These are phyloP conservation scores for Trichogramma evanescens DNA, from an alignment of 2,888 invertebrate genomes.

Conservation along the genomic window DNA sequence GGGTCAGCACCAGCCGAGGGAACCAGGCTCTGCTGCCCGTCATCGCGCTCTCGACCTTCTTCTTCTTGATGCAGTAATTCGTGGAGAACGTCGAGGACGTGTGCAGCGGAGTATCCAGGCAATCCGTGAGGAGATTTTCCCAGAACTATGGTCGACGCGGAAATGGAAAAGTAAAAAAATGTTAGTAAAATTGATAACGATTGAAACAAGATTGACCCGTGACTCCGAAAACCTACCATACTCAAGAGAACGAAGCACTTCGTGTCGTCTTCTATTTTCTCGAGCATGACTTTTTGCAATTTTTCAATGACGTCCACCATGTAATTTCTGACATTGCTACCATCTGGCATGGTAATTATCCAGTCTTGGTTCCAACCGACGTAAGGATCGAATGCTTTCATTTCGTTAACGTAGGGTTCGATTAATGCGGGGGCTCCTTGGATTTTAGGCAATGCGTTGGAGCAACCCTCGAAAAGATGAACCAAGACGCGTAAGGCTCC, in stretches of 20 bases:
- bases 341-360: slow-evolving; percentile 56
- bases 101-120: slow-evolving; percentile 49
- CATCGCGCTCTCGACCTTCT: slow-evolving; percentile 58
- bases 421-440: slow-evolving; percentile 51
- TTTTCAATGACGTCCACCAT: slow-evolving; percentile 57
- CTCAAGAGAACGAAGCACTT: slow-evolving; percentile 57
- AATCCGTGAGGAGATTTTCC: slow-evolving; percentile 56
- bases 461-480: slow-evolving; percentile 57
- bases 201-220: not conserved
- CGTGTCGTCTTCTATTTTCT: slow-evolving; percentile 70
- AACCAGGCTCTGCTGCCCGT: slow-evolving; percentile 51
- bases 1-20: slow-evolving; percentile 28
- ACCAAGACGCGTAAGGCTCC: slow-evolving; percentile 62
- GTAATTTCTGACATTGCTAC: slow-evolving; percentile 61
- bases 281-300: slow-evolving; percentile 60
- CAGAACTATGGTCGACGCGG: slow-evolving; percentile 55
- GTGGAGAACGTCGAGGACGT: slow-evolving; percentile 58
- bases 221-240: slow-evolving; percentile 46
- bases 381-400: slow-evolving; percentile 29
- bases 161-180: not conserved
- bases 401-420: slow-evolving; percentile 44
- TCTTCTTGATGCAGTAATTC: slow-evolving; percentile 51
- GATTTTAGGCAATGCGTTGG: slow-evolving; percentile 64
- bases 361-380: slow-evolving; percentile 32
- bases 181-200: not conserved